Evolutionary conservation across 53 echinoderm and acorn worm species (phyloP), one percentile per base, ranked within the genome.

Genomic region (Echinometra lucunter): DNA sequence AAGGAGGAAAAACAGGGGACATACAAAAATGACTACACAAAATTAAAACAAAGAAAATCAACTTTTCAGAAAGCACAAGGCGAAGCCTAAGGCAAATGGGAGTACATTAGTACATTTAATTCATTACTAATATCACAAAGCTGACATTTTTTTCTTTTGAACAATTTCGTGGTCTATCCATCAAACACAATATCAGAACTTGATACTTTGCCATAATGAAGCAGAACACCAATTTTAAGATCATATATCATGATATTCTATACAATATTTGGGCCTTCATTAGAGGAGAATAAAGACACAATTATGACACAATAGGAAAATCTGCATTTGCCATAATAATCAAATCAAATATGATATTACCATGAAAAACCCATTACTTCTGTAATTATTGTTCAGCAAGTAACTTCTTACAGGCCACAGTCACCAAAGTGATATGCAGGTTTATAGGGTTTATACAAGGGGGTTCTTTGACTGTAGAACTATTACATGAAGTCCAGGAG

Each of bases 101-200:
- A 78, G 78, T 78, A 78, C 38, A 78, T 42, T 21, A 42, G 78
- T 78, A 78, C 38, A 78, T 78, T 78, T 42, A 42, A 78, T 78
- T 40, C 4, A 78, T 42, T 18, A 78, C 42, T 78, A 78, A 3
- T 78, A 40, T 78, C 42, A 21, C 78, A 78, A 78, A 35, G 21
- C 38, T 75, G 38, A 38, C 5, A 45, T 47, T 6, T 49, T 81
- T 44, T 44, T 81, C 44, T 42, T 12, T 85, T 49, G 17, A 82
- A 85, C 49, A n/a, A 85, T 85, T 85, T 47, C 49, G 28, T 85
- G 45, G 28, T 81, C 44, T 42, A 81, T 81, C 81, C 44, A 42
- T 81, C 27, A 4, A 47, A 85, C 15, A n/a, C 30, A 85, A 49
- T 47, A 49, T 85, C n/a, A n/a, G 47, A 44, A 19, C 16, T 47